Evolutionary conservation across 2,113 vertebrate species (phyloP).

Genomic region (Chionis minor): DNA sequence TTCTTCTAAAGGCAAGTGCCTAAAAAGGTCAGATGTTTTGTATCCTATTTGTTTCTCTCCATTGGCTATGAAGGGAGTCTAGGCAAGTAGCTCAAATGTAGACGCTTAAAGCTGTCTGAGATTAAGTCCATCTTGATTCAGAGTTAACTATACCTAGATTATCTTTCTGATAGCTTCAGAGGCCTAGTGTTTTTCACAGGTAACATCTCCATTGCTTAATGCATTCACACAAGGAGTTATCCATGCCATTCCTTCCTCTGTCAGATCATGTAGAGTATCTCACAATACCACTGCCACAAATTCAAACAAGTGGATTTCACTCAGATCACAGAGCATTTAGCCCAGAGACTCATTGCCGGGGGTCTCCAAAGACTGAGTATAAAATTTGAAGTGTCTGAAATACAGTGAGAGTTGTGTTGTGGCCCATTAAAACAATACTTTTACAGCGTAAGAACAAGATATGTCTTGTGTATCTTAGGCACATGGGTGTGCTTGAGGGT

Average conservation of each 20-base stretch:
- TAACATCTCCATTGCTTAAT: not conserved
- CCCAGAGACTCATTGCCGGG: not conserved
- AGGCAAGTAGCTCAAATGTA: not conserved
- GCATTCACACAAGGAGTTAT: not conserved
- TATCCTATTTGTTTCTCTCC: not conserved
- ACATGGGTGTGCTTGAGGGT: not conserved
- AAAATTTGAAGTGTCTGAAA: not conserved
- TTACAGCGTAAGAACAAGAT: not conserved
- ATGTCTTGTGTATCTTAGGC: not conserved
- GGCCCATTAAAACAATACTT: not conserved
- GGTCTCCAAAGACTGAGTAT: not conserved
- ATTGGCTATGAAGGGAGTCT: not conserved
- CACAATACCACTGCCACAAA: not conserved
- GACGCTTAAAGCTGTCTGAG: not conserved
- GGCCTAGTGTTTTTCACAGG: not conserved
- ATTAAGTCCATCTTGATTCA: not conserved
- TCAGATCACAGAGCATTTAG: not conserved
- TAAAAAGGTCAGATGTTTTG: not conserved
- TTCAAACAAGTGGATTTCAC: not conserved
- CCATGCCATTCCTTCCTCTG: not conserved
- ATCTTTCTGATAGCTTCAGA: not conserved
- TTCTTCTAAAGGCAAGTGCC: not conserved
- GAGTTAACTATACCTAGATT: not conserved
- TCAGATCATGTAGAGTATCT: not conserved
- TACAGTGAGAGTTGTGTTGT: not conserved